Evolutionary conservation across 2,113 vertebrate genomes (phyloP), one percentile per base, ranked within the genome.

Genomic region (Zapornia atra): DNA sequence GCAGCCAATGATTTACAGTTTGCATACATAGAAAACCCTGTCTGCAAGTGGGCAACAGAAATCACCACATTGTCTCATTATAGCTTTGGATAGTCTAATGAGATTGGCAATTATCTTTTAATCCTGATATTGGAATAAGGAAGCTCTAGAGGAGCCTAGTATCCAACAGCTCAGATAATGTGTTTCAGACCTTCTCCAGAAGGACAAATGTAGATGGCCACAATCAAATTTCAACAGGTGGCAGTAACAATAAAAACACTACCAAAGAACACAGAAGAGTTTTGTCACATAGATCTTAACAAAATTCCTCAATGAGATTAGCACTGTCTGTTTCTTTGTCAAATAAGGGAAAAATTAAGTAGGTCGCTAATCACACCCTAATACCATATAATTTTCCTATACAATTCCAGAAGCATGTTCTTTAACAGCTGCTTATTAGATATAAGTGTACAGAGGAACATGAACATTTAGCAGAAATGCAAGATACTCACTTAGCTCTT

Each of bases 401-500:
- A 48, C 10, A 56, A 82, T 65, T 63, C 40, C 50, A 76, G 63
- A 6, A 65, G 13, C 2, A 1, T 29, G 28, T 19, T 54, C 9
- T 50, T 53, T 15, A 46, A 42, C 42, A 42, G 42, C 42, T 42
- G 42, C 42, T 42, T 42, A 15, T 42, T 42, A 42, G 42, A 42
- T 6, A 42, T 42, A 42, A 42, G 42, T 42, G 42, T 46, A 46
- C 17, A 81, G 6, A 66, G 13, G 14, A 61, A 82, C 4, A 36
- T 1, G 1, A 68, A 76, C 31, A 48, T 33, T 46, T 75, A 36
- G 54, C 33, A 70, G 68, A 88, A 90, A 72, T 25, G 18, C 68
- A 61, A 78, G 10, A 85, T 85, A 98, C 98, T 98, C 93, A 99
- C 99, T 98, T 60, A 99, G 98, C 81, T 99, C 98, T 98, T 98